Evolutionary conservation across 2,888 invertebrate genomes (phyloP), one percentile per base, ranked within the genome.

Genomic region (Aradus depressus): DNA sequence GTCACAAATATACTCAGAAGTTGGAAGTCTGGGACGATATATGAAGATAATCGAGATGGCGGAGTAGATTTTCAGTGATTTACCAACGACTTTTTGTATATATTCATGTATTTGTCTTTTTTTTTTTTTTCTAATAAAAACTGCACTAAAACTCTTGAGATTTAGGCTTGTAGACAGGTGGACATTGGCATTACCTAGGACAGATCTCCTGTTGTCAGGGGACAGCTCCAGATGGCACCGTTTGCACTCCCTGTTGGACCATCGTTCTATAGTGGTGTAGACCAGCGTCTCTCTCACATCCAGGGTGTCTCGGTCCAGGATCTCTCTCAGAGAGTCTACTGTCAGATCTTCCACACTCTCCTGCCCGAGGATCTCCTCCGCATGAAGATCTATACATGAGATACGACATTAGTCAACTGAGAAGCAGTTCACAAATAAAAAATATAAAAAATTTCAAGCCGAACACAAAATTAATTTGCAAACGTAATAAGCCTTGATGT

Each of bases 271-370:
- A 8, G 81, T 80, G 49, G 73, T 70, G 51, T 78, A 81, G 25
- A 82, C 66, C 8, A 59, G 56, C 6, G 39, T 19, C 50, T 61
- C 61, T 0, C 75, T 70, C 5, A 85, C 73, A 53, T 76, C 71
- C 39, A 89, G 66, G 3, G 79, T 79, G 58, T 84, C 81, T 4
- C 86, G 73, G 45, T 72, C 72, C 1, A 82, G 73, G 44, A 88
- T 77, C 28, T 75, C 71, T 3, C 74, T 68, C 23, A 87, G 69
- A 58, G 82, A 81, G 32, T 74, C 74, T 53, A 75, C 75, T 12
- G 75, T 73, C 26, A 87, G 68, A 52, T 83, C 80, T 55, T 75
- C 71, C 34, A 81, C 71, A 34, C 71, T 69, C 58, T 74, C 74
- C 44, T 76, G 74, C 18, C 63, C 64, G 6, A 81, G 65, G 10